Percentiles rank a stretch among this genome's conserved stretches.
phyloP scores from a whole-genome alignment of 2,888 invertebrate genomes.

The Palloptera scutellata region DNA sequence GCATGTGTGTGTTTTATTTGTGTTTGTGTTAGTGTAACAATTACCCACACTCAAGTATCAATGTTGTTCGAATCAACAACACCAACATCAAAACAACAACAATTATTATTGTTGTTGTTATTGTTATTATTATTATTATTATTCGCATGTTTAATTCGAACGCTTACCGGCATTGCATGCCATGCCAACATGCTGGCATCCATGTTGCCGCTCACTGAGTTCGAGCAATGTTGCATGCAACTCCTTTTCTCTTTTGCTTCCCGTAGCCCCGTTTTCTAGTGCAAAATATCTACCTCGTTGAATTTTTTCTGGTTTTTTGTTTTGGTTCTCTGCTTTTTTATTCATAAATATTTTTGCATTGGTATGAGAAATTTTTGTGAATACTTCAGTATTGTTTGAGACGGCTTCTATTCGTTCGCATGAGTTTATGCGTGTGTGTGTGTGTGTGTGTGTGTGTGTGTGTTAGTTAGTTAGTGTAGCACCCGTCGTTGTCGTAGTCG shows the following conservation, averaged over 20 bases:
- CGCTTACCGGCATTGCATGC: too few species aligned
- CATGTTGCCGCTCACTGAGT: background rate
- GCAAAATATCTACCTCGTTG: too few species aligned
- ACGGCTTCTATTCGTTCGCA: too few species aligned
- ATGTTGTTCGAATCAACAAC: constrained; percentile 38
- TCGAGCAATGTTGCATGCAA: constrained; percentile 47
- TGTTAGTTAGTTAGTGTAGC: constrained; percentile 21
- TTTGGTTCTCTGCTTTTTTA: too few species aligned
- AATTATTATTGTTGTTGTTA: constrained; percentile 49
- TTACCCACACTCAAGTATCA: constrained; percentile 46
- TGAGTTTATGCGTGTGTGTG: background rate
- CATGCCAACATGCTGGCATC: background rate
- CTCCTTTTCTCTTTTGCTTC: constrained; percentile 45
- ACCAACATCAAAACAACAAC: constrained; percentile 47
- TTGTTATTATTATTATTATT: constrained; percentile 42
- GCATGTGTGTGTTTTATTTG: background rate
- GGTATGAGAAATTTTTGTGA: too few species aligned
- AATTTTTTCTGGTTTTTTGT: too few species aligned
- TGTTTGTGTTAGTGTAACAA: constrained; percentile 51
- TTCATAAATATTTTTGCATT: too few species aligned
- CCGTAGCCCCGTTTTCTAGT: too few species aligned
- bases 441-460: constrained; percentile 23
- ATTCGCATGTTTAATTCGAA: constrained; percentile 48
- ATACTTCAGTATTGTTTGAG: too few species aligned
- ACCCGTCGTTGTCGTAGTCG: constrained; percentile 1